Evolutionary conservation across 2,113 vertebrate genomes (phyloP).

Genomic region (Sisor rabdophorus): DNA sequence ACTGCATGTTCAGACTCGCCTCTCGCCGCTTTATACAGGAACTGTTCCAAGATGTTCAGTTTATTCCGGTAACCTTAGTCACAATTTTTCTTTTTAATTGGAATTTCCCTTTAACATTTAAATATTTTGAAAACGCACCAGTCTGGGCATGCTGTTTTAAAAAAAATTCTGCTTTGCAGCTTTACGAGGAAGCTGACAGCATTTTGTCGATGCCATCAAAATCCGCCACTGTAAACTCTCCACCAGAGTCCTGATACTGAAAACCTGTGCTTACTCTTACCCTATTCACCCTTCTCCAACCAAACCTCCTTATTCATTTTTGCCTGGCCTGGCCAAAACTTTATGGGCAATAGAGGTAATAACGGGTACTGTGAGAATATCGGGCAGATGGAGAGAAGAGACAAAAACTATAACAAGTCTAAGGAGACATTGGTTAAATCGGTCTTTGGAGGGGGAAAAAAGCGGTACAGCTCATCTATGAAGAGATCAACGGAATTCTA

Average conservation of each 20-base stretch:
- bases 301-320: slow-evolving; percentile 45
- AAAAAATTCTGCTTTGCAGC: slow-evolving; percentile 61
- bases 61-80: slow-evolving; percentile 77
- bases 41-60: slow-evolving; percentile 97
- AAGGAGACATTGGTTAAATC: neutral
- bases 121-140: neutral
- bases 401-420: neutral
- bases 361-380: slow-evolving; percentile 44
- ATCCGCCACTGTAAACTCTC: slow-evolving; percentile 67
- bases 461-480: slow-evolving; percentile 29
- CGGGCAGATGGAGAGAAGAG: slow-evolving; percentile 61
- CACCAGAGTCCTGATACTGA: slow-evolving; percentile 80
- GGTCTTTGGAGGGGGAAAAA: neutral
- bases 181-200: slow-evolving; percentile 95
- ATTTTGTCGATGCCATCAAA: slow-evolving; percentile 79
- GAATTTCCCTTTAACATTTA: neutral
- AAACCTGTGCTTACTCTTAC: slow-evolving; percentile 7
- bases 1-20: slow-evolving; percentile 91
- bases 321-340: slow-evolving; percentile 35
- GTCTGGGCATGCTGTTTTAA: neutral
- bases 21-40: slow-evolving; percentile 98
- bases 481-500: slow-evolving; percentile 26
- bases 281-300: slow-evolving; percentile 40
- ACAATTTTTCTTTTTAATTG: neutral
- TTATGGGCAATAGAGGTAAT: slow-evolving; percentile 25